phyloP scores from a whole-genome alignment of 2,888 invertebrate genomes.

The Scaptomyza flava region DNA sequence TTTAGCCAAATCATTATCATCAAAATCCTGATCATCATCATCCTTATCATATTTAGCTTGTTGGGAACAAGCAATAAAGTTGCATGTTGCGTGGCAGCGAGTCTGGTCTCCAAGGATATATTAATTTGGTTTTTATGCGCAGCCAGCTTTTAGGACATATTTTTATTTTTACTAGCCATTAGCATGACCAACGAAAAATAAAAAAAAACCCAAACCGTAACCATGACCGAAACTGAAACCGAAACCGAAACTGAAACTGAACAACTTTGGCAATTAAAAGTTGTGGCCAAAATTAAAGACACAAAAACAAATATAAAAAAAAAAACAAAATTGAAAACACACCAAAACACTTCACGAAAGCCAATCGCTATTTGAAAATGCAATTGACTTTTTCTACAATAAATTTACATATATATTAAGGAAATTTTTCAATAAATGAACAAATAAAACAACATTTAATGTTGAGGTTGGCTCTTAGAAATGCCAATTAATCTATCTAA shows the following conservation, averaged over 20 bases:
- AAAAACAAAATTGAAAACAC: not conserved
- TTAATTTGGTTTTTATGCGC: slow-evolving; percentile 74
- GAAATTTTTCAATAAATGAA: not conserved
- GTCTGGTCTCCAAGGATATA: slow-evolving; percentile 73
- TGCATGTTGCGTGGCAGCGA: slow-evolving; percentile 19
- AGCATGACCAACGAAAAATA: slow-evolving; percentile 47
- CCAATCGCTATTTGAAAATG: slow-evolving; percentile 17
- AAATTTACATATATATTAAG: not conserved
- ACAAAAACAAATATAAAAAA: not conserved
- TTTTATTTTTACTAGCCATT: slow-evolving; percentile 76
- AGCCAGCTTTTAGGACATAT: slow-evolving; percentile 58
- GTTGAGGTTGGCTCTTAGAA: too few species aligned
- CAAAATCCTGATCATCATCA: not conserved
- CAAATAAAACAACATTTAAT: too few species aligned
- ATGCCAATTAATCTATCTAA: too few species aligned
- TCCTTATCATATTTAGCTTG: slow-evolving; percentile 2
- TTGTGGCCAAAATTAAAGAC: slow-evolving; percentile 44
- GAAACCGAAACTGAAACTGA: slow-evolving; percentile 1
- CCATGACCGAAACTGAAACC: not conserved
- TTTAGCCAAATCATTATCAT: slow-evolving; percentile 1
- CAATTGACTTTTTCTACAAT: not conserved
- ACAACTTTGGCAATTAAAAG: slow-evolving; percentile 74
- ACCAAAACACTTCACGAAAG: not conserved
- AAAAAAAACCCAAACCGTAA: slow-evolving; percentile 9
- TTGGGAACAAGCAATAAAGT: slow-evolving; percentile 30